Evolutionary conservation across 2,113 vertebrate species (phyloP).

Genomic region (Glaucomys volans): DNA sequence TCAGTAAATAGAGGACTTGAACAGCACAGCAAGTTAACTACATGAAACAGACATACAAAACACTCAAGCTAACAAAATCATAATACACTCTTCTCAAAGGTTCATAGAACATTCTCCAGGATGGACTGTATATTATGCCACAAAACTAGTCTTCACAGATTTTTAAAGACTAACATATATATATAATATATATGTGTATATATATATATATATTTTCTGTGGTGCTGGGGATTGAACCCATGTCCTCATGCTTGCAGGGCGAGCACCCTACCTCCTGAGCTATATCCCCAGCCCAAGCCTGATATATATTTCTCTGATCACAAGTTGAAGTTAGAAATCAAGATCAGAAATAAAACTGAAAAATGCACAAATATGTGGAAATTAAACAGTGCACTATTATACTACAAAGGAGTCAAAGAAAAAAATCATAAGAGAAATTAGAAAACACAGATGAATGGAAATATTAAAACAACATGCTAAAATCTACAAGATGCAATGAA

Average conservation of each 20-base stretch:
- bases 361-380: not conserved
- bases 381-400: not conserved
- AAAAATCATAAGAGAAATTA: not conserved
- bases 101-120: not conserved
- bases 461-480: not conserved
- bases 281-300: not conserved
- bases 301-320: not conserved
- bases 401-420: not conserved
- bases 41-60: not conserved
- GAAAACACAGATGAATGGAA: not conserved
- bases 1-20: not conserved
- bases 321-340: not conserved
- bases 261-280: too few relatives aligned
- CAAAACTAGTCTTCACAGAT: not conserved
- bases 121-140: not conserved
- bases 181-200: too few relatives aligned
- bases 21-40: not conserved
- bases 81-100: not conserved
- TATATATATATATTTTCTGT: too few relatives aligned
- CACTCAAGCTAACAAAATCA: not conserved
- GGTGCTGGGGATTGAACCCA: too few relatives aligned
- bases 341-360: slow-evolving; percentile 20
- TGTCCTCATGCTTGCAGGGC: too few relatives aligned
- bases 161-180: not conserved
- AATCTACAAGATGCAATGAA: not conserved